A percentile compares a stretch with the other conserved stretches of the same genome.
These are phyloP conservation scores for Philonicus albiceps DNA, from an alignment of 2,888 invertebrate species.

Conservation along the genomic window DNA sequence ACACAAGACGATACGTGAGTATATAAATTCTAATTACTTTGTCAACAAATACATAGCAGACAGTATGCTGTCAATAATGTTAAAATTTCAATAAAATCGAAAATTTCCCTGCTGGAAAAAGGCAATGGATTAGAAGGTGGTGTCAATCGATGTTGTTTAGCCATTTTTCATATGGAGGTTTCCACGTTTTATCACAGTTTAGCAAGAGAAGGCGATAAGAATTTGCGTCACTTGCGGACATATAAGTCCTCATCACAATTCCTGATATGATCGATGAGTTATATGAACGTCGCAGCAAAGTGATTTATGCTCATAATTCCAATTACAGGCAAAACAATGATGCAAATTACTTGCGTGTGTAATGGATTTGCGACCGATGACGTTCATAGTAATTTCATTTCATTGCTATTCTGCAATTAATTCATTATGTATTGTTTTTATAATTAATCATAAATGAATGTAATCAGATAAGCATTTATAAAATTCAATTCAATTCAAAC, in stretches of 20 bases:
- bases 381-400: not conserved
- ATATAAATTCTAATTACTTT: not conserved
- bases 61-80: not conserved
- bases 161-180: slow-evolving; percentile 5
- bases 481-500: not conserved
- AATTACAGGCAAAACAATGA: slow-evolving; percentile 2
- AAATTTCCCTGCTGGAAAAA: not conserved
- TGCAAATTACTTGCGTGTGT: slow-evolving; percentile 7
- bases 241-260: not conserved
- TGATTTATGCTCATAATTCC: slow-evolving; percentile 14
- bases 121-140: not conserved
- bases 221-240: not conserved
- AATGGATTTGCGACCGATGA: not conserved
- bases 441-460: not conserved
- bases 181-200: slow-evolving; percentile 17
- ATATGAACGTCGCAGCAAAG: not conserved
- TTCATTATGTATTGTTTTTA: not conserved
- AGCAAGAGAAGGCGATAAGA: not conserved
- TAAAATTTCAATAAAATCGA: not conserved
- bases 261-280: not conserved
- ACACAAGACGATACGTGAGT: not conserved
- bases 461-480: not conserved
- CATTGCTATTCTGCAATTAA: not conserved
- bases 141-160: not conserved
- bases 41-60: not conserved